Percentiles rank a stretch among this genome's conserved stretches.
Evolutionary conservation across 2,113 vertebrate species (phyloP).

Genomic region (Gymnocephalus cernua): DNA sequence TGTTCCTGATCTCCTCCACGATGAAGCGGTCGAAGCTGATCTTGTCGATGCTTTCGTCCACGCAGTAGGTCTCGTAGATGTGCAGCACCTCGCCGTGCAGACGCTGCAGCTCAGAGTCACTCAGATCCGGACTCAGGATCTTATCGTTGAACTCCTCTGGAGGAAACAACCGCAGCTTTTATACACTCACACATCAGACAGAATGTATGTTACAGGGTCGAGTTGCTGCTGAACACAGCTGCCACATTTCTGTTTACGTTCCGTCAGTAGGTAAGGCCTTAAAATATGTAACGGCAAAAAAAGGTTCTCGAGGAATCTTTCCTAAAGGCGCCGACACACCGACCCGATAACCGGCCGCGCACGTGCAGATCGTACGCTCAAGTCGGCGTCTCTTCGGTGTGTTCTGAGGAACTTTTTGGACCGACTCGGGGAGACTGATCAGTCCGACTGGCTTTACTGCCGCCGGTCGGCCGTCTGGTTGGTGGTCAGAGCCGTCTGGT

Average conservation of each 20-base stretch:
- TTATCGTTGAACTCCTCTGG: constrained; percentile 97
- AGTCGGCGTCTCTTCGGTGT: no score
- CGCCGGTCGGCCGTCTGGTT: no score
- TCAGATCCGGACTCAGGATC: constrained; percentile 93
- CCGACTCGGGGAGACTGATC: no score
- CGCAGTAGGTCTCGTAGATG: constrained; percentile 93
- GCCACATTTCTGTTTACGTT: not conserved
- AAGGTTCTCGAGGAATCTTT: no score
- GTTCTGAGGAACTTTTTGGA: no score
- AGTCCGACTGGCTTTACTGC: no score
- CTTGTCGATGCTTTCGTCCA: constrained; percentile 96
- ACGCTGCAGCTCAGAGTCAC: constrained; percentile 88
- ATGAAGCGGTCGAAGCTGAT: constrained; percentile 94
- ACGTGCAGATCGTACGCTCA: no score
- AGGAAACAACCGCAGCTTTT: not conserved
- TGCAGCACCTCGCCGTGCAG: constrained; percentile 93
- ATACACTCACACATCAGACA: not conserved
- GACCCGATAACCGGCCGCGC: no score
- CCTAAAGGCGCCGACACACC: no score
- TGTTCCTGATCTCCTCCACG: constrained; percentile 92
- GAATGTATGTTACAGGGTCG: not conserved
- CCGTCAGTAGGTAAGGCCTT: no score
- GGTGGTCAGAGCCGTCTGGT: no score
- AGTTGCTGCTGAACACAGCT: not conserved
- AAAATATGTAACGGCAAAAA: no score